Base-by-base conservation (phyloP, 2,113 vertebrate species). In the Crotalus tigris region DNA sequence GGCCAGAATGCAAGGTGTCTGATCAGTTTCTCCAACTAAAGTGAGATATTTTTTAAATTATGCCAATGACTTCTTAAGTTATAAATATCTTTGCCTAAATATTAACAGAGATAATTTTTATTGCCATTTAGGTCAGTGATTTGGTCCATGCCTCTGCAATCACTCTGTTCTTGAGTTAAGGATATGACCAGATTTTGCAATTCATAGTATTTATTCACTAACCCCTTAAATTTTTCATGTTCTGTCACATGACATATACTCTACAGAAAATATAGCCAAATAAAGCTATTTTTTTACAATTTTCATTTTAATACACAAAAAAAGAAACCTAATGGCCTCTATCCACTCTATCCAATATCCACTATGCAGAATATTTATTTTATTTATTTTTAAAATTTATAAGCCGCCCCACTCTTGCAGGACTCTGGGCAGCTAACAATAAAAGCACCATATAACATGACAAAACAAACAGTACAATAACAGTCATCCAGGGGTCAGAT, bases 221-320 rank as follows among this genome's bases (percentile, higher is more conserved):
- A 91, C 61, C 19, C 23, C 7, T 94, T 91, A 92, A 95, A 94
- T 92, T 17, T 49, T 51, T 92, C 57, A 91, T 61, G 58, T 10
- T 93, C 4, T 49, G 39, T 44, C 85, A 51, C 21, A 1, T 92
- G 4, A 15, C 2, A 69, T 86, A 0, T 26, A 95, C 85, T 94
- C 64, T 89, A 24, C 59, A 88, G 3, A 90, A 93, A 75, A 53
- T 49, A 33, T 13, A 90, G 46, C 90, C 61, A 93, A 90, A 15
- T 93, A 90, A 1, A 21, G 44, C 49, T 23, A 3, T 92, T 44
- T 54, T 12, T 93, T 44, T 49, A 85, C 81, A 26, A 17, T 58
- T 89, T 89, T 0, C 53, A 85, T 8, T 26, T 89, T 88, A 93
- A 91, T 0, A 0, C 4, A 5, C 91, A 69, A 93, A 81, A 94